Base-by-base conservation (phyloP, 2,888 invertebrate species). In the Helobdella robusta region DNA sequence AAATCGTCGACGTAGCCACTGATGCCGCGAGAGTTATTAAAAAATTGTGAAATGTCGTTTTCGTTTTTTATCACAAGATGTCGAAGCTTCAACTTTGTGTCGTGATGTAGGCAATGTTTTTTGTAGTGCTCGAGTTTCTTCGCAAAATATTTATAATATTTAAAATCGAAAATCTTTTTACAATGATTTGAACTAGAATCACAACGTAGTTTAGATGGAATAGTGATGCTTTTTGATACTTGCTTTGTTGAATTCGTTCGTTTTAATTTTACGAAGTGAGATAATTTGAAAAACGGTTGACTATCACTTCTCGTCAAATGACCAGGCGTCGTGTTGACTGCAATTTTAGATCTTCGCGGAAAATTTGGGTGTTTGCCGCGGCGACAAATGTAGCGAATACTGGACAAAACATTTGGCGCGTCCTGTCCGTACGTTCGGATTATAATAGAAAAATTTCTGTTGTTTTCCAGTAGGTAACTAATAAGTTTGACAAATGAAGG, bases 341-440 rank as follows among this genome's bases (percentile, higher is more conserved):
- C 58, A 25, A 77, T 65, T 4, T 71, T 67, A 18, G 74, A 56
- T 15, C 69, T 64, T 32, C 71, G 58, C 0, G 71, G 70, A 65
- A 76, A 77, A 0, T 71, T 71, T 0, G 77, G 77, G 61, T 79
- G 79, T 48, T 66, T 35, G n/a, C 58, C 46, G 3, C 69, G 66
- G 4, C 34, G 34, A n/a, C 65, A 46, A n/a, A 36, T 67, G n/a
- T 44, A 48, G 15, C 58, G 25, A 8, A 69, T 66, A 30, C 61
- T 64, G 20, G 34, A 15, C 5, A 70, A 62, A 6, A 71, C 70
- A 54, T 78, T 76, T 18, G 73, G 70, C 11, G 75, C 75, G 66
- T 79, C 79, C 64, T 75, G 68, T 1, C 79, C 79, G 67, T 76
- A 78, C 4, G 78, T 78, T 54, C 79, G 69, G 56, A 79, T 72